phyloP scores from a whole-genome alignment of 2,888 invertebrate species.

The Lysandra coridon region DNA sequence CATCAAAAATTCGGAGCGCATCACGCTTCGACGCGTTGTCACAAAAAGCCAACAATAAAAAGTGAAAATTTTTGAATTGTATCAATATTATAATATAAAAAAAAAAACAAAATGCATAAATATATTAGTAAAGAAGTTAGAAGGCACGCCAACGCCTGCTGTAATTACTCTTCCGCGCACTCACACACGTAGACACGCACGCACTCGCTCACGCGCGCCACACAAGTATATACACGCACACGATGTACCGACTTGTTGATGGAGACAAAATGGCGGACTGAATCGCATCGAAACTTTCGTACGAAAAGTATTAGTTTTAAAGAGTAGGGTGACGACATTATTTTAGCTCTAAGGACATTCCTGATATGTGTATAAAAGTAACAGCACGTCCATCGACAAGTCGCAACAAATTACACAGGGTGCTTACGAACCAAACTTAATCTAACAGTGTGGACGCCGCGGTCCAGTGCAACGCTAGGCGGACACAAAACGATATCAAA shows the following conservation, averaged over 20 bases:
- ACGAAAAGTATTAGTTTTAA: background rate
- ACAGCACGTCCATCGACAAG: conserved; percentile 36
- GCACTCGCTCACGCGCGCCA: conserved; percentile 41
- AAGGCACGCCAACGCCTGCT: conserved; percentile 67
- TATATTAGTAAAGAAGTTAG: conserved; percentile 53
- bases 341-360: background rate
- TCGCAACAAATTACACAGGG: conserved; percentile 53
- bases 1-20: conserved; percentile 28
- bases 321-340: background rate
- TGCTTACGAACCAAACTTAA: conserved; percentile 69
- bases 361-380: background rate
- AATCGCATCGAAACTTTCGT: conserved; percentile 31
- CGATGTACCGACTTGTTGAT: conserved; percentile 26
- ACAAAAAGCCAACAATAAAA: conserved; percentile 60
- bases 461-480: conserved; percentile 41
- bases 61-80: conserved; percentile 29
- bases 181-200: conserved; percentile 47
- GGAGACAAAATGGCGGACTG: background rate
- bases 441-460: conserved; percentile 58
- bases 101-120: conserved; percentile 62
- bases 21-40: conserved; percentile 46
- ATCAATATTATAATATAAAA: conserved; percentile 45
- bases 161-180: conserved; percentile 60
- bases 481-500: conserved; percentile 39
- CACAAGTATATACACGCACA: conserved; percentile 24